A percentile compares a stretch with the other conserved stretches of the same genome.
Conservation (phyloP, 2,888 invertebrate genomes). For the Panopea generosa region DNA sequence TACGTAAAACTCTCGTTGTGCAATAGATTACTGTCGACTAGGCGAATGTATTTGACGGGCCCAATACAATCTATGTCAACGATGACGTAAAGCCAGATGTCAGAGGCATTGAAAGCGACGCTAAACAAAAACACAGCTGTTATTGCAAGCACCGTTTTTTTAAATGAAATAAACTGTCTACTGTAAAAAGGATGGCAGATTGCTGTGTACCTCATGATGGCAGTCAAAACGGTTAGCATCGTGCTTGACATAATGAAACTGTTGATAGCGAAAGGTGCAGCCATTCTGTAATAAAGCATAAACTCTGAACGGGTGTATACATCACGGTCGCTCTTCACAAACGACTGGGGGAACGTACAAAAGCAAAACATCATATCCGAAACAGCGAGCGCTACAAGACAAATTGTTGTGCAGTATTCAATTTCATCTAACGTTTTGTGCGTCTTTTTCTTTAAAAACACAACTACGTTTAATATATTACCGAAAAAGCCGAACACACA, state of each 20-base stretch:
- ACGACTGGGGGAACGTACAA: conserved; percentile 87
- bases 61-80: conserved; percentile 28
- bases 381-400: conserved; percentile 90
- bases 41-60: conserved; percentile 22
- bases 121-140: conserved; percentile 88
- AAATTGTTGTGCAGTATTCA: conserved; percentile 92
- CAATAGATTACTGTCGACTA: conserved; percentile 50
- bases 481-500: conserved; percentile 91
- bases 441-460: conserved; percentile 88
- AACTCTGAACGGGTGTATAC: conserved; percentile 87
- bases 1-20: conserved; percentile 60
- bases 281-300: conserved; percentile 74
- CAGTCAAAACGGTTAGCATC: conserved; percentile 90
- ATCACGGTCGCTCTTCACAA: conserved; percentile 50
- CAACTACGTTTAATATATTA: conserved; percentile 91
- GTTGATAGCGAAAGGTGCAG: conserved; percentile 71
- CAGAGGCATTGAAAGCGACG: conserved; percentile 89
- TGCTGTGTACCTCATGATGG: conserved; percentile 90
- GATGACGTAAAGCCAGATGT: conserved; percentile 67
- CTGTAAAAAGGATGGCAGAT: conserved; percentile 91
- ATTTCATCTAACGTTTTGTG: conserved; percentile 87
- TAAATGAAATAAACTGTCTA: conserved; percentile 88
- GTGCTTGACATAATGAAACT: conserved; percentile 89
- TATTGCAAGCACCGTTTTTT: conserved; percentile 87
- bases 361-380: conserved; percentile 88